Evolutionary conservation across 2,113 vertebrate genomes (phyloP), one percentile per base, ranked within the genome.

Genomic region (Hucho hucho): DNA sequence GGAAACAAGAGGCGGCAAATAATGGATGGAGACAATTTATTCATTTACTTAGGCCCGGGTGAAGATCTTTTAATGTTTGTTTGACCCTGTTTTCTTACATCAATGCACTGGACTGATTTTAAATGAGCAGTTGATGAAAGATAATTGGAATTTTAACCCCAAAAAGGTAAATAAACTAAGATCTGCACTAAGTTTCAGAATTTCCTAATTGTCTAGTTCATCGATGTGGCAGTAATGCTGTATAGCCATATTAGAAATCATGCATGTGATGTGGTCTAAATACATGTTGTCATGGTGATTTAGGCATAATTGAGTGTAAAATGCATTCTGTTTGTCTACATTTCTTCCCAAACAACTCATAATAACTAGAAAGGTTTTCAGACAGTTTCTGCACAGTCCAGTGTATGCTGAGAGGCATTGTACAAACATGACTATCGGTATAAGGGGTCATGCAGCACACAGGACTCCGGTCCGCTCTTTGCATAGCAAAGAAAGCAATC

Each of bases 1-100:
- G 79, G 37, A 77, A 79, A 80, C 73, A 56, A 69, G 59, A 77
- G 75, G 78, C 78, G 78, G 66, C 74, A 64, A 84, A 83, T 53
- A 80, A 69, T 20, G 69, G 22, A 65, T 22, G 28, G 73, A 81
- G 81, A 79, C 46, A 9, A 64, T 81, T 75, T 77, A 29, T 76
- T 63, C 28, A 70, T 74, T 64, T 28, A 43, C 64, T 13, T n/a
- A 43, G 9, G 9, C 37, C 37, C n/a, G 76, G 49, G 66, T 37
- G 69, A 79, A 64, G 58, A 61, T 61, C 4, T n/a, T 69, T 65
- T 37, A 47, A 16, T 37, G 61, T 80, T 78, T 82, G 78, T 84
- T 81, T 83, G 67, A 76, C 47, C 69, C 64, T 22, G 53, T 32
- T 67, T 14, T 28, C 64, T 32, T 20, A 37, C 26, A 53, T 53